Evolutionary conservation across 2,113 vertebrate genomes (phyloP), one percentile per base, ranked within the genome.

Genomic region (Micromys minutus): DNA sequence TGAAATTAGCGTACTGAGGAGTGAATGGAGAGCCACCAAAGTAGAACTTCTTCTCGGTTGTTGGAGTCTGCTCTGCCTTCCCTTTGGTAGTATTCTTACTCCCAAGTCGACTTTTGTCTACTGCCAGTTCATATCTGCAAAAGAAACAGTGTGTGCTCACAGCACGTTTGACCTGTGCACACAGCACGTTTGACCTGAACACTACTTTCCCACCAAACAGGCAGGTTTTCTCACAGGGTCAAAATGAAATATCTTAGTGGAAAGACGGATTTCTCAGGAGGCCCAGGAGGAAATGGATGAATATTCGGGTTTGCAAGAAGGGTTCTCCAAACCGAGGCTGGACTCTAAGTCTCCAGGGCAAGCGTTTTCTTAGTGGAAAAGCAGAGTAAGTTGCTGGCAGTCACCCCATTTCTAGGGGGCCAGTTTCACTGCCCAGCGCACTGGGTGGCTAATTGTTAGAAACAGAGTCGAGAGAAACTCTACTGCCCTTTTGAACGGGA

Each of bases 91-190:
- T 95, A 95, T 98, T 98, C 95, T 98, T 99, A 98, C 98, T 99
- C 71, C 98, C 98, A 97, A 98, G 98, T 97, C 99, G 99, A 98
- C 99, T 99, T 94, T 99, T 99, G 63, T 99, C 99, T 87, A 99
- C 98, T 87, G 99, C 92, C 94, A 99, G 98, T 90, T 99, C 99
- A 92, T 99, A 99, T 89, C 99, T 99, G 84, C 74, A 93, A 97
- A 95, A 55, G 91, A 85, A 98, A 97, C 96, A 45, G 22, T 29
- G 26, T 96, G 97, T 72, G 69, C 9, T 76, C 24, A 24, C 9
- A 50, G 4, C 10, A 42, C 65, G 0, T 0, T 50, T 57, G n/a
- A n/a, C n/a, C n/a, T 96, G 97, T 72, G 69, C 9, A 79, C 24
- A 24, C 9, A 50, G 4, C 10, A 42, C 65, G 0, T 0, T 50